Percentiles rank a stretch among this genome's conserved stretches.
Conservation (phyloP, 2,888 invertebrate species). For the Lamellibrachia satsuma region DNA sequence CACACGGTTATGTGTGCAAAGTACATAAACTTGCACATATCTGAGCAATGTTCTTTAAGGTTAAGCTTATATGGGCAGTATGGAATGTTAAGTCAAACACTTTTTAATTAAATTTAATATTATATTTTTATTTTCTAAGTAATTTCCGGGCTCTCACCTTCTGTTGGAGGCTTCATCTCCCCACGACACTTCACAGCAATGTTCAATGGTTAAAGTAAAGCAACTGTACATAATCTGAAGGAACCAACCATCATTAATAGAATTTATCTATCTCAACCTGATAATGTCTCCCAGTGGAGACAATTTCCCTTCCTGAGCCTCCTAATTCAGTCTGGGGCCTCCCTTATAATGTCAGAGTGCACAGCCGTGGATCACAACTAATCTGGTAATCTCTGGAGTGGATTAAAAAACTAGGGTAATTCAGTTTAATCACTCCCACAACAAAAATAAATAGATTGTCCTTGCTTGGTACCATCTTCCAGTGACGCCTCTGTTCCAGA, state of each 20-base stretch:
- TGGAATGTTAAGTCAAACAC: too few species aligned
- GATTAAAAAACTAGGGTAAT: not conserved
- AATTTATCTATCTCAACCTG: not conserved
- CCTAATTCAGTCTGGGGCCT: not conserved
- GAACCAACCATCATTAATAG: not conserved
- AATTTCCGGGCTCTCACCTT: too few species aligned
- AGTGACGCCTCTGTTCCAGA: not conserved
- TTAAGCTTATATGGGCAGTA: too few species aligned
- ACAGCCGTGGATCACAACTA: not conserved
- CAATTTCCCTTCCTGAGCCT: not conserved
- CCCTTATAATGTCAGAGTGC: not conserved
- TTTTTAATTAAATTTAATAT: too few species aligned
- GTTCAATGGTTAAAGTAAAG: too few species aligned
- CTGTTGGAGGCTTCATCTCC: too few species aligned
- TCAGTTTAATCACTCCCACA: slow-evolving; percentile 1
- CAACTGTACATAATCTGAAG: not conserved
- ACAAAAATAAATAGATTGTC: not conserved
- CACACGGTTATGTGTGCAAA: too few species aligned
- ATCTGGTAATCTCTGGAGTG: not conserved
- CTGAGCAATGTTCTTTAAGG: too few species aligned
- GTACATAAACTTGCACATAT: too few species aligned
- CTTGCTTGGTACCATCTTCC: not conserved
- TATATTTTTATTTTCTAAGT: too few species aligned
- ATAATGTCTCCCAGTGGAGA: not conserved
- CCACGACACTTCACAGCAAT: too few species aligned